Evolutionary conservation across 2,888 invertebrate species (phyloP), one percentile per base, ranked within the genome.

Genomic region (Coelinius sp.): DNA sequence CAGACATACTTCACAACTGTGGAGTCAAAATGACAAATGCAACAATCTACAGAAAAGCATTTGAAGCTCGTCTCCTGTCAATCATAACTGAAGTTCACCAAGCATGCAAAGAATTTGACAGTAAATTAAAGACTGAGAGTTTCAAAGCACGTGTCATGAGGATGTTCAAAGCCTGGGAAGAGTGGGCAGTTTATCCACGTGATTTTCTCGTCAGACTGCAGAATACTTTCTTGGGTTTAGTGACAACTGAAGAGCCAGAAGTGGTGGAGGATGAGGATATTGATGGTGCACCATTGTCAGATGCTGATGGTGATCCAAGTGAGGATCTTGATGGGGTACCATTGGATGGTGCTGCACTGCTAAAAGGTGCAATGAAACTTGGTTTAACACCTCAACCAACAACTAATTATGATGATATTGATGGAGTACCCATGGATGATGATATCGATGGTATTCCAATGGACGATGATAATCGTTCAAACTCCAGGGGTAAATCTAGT

Each of bases 1-100:
- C 97, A 1, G 99, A 99, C 88, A 95, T 99, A 78, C 90, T 99
- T 79, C 97, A 98, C 88, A 99, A 99, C 88, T 97, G 98, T 85
- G 95, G 96, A 75, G 96, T 97, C 5, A 97, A 97, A 91, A 94
- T 99, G 25, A 94, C 96, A 53, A 98, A 99, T 89, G 99, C 98
- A 0, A 97, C 97, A 66, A 97, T 95, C 83, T 99, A 95, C 84
- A 90, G 97, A 77, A 93, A 92, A 89, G 94, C 95, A 94, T 94
- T 98, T 89, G 97, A 98, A 85, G 90, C 91, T 64, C 94, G 95
- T 73, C 90, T 97, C 82, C 82, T 93, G 85, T 97, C 78, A 94
- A 92, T 86, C 89, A 17, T n/a, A 44, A 92, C 90, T 82, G 91
- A 93, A 83, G 85, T 97, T 78, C 94, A 92, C 86, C 89, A 92